Base-by-base conservation (phyloP, 2,113 vertebrate species). In the Bothrops jararaca region DNA sequence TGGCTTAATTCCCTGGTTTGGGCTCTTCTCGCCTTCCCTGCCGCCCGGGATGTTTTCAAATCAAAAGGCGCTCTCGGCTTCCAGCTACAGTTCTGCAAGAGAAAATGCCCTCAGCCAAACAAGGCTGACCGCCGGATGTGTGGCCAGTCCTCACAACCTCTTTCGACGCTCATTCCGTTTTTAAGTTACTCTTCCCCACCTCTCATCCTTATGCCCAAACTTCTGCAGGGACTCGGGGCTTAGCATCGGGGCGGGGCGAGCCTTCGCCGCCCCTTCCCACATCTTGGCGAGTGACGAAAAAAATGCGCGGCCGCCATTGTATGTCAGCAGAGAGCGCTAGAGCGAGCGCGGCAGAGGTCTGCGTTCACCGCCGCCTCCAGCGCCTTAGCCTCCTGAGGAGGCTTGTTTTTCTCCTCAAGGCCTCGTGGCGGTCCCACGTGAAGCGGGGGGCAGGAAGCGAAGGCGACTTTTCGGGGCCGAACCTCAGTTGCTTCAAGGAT, bases 201-300 rank as follows among this genome's bases (percentile, higher is more conserved):
- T 8, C 8, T 5, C 4, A 69, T n/a, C 12, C 60, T 69, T 74
- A 34, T 18, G 64, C 0, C n/a, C n/a, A 39, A 22, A 18, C 2
- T 39, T 1, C 15, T 39, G 69, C 69, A 18, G 34, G 15, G n/a
- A 39, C 15, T 20, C 2, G 7, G 18, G 18, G 74, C 74, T 80
- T 1, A 20, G 7, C 34, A 8, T 39, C 34, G 1, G 34, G 2
- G 20, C 74, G n/a, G 34, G 0, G 2, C 34, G 18, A 8, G 9
- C 20, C 34, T 22, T 42, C 74, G 3, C 7, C 7, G 2, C 69
- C 18, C 69, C n/a, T 42, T 42, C 15, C 5, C 15, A 20, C 39
- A 39, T 3, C n/a, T 18, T 6, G 5, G 34, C 34, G 18, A 20
- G 34, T 1, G 15, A 39, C 0, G n/a, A 22, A 5, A 22, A 5